phyloP scores from a whole-genome alignment of 2,113 vertebrate species.

The Barbus barbus region DNA sequence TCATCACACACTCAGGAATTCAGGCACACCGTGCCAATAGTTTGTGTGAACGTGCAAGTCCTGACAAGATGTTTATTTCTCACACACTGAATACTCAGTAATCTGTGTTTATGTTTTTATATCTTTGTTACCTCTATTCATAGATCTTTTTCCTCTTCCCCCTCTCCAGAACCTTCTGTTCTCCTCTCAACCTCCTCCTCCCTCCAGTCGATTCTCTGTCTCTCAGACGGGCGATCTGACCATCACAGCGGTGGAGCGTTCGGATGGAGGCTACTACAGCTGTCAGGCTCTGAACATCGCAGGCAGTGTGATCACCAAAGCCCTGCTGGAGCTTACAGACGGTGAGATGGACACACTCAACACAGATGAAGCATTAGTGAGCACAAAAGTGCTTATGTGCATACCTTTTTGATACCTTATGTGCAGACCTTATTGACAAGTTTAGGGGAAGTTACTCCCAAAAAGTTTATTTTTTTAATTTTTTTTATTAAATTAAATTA shows the following conservation, averaged over 20 bases:
- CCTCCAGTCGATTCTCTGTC: conserved; percentile 94
- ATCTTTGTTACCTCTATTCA: background rate
- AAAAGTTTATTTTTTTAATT: background rate
- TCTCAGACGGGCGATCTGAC: conserved; percentile 96
- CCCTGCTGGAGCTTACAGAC: conserved; percentile 96
- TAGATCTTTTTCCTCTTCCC: background rate
- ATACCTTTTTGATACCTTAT: background rate
- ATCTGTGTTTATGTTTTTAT: background rate
- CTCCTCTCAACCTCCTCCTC: conserved; percentile 94
- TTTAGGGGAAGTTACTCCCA: background rate
- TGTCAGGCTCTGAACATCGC: conserved; percentile 99
- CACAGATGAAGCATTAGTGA: background rate
- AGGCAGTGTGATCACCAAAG: conserved; percentile 97
- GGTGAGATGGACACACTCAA: conserved; percentile 74
- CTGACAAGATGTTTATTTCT: background rate
- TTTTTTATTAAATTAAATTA: too few relatives aligned
- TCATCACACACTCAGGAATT: background rate
- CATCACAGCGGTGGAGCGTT: conserved; percentile 89
- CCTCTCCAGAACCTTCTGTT: conserved; percentile 89
- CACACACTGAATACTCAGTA: background rate
- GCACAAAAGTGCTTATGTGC: background rate
- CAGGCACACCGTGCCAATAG: background rate
- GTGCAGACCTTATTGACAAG: background rate
- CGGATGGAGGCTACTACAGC: conserved; percentile 94
- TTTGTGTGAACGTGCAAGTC: background rate